Evolutionary conservation across 64 coral and sea anemone species (phyloP).

Genomic region (Platygyra sinensis): DNA sequence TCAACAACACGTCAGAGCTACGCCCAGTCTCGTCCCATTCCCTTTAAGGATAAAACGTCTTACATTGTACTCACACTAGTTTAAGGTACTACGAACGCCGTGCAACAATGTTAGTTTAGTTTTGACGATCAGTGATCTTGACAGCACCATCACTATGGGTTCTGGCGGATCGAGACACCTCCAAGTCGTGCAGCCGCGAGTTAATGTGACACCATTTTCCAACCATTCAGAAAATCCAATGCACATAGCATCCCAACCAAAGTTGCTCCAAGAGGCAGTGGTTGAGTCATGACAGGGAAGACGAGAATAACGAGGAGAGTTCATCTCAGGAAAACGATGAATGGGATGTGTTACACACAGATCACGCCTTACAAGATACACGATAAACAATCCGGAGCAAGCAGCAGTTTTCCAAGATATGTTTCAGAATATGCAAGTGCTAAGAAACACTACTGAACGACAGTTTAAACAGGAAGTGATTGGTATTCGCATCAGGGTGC

Average conservation of each 20-base stretch:
- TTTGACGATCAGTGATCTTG: neutral
- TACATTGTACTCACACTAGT: too few relatives aligned
- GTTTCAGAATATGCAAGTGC: neutral
- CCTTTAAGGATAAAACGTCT: too few relatives aligned
- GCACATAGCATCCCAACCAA: constrained; percentile 3
- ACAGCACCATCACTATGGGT: neutral
- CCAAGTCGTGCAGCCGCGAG: neutral
- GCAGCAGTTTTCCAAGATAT: neutral
- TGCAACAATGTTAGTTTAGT: constrained; percentile 31
- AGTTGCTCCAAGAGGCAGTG: neutral
- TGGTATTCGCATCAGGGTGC: neutral
- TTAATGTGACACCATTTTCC: neutral
- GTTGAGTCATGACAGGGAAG: neutral
- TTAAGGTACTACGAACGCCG: too few relatives aligned
- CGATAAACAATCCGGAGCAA: neutral
- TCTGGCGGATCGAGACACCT: neutral
- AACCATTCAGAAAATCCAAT: too few relatives aligned
- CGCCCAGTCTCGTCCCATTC: too few relatives aligned
- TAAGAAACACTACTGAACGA: neutral
- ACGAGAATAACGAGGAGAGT: neutral
- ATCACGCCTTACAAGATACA: neutral
- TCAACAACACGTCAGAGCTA: too few relatives aligned
- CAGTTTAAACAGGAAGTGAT: too few relatives aligned
- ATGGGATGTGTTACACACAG: neutral
- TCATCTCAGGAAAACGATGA: neutral